These are phyloP conservation scores for Malurus leucopterus DNA, from an alignment of 2,797 vertebrate species.

Conservation along the genomic window DNA sequence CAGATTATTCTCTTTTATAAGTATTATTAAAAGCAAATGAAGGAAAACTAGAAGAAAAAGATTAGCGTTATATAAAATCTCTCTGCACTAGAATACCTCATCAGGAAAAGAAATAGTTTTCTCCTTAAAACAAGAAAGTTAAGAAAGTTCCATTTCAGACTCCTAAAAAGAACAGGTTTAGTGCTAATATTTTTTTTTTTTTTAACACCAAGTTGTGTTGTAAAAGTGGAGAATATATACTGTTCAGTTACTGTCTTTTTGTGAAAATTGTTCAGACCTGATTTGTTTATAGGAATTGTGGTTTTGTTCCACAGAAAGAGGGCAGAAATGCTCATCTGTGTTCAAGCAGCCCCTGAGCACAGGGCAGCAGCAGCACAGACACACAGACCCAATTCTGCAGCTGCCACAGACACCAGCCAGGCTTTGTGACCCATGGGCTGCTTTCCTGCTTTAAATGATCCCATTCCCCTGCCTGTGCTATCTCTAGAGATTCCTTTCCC, in stretches of 20 bases:
- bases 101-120: neutral
- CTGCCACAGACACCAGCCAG: neutral
- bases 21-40: conserved; percentile 50
- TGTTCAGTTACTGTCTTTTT: neutral
- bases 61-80: neutral
- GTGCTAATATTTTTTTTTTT: neutral
- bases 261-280: neutral
- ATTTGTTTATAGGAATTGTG: neutral
- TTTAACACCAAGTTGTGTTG: neutral
- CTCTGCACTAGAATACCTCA: neutral
- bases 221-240: neutral
- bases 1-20: conserved; percentile 33
- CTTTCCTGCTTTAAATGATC: neutral
- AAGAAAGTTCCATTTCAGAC: neutral
- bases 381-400: neutral
- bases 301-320: neutral
- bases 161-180: neutral
- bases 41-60: conserved; percentile 22
- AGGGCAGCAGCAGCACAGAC: neutral
- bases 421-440: neutral
- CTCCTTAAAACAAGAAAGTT: neutral
- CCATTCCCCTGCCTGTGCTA: neutral
- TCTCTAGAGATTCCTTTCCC: neutral
- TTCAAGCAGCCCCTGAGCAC: accelerated
- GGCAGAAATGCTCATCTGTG: neutral